Percentiles rank a stretch among this genome's conserved stretches.
These are phyloP conservation scores for Microtus montanus DNA, from an alignment of 2,113 vertebrate species.

Conservation along the genomic window DNA sequence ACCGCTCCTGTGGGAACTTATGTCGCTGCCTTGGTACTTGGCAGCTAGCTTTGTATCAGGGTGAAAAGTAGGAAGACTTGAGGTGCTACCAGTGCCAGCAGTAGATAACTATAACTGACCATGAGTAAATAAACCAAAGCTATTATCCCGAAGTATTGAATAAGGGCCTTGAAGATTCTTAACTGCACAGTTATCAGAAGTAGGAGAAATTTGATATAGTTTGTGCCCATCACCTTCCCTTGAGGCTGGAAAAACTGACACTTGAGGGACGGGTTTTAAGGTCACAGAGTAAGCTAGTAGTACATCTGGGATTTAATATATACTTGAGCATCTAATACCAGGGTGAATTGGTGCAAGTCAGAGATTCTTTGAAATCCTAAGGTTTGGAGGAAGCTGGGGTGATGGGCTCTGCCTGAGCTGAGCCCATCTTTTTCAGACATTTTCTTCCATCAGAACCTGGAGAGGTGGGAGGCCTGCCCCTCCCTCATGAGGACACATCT, in stretches of 20 bases:
- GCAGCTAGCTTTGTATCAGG: not conserved
- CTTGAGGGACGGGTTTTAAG: not conserved
- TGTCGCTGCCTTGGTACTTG: not conserved
- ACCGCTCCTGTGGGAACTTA: not conserved
- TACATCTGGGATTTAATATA: not conserved
- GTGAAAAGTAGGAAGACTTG: not conserved
- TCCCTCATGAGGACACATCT: constrained; percentile 52
- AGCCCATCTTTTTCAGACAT: not conserved
- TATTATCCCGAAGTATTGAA: not conserved
- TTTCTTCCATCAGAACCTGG: not conserved
- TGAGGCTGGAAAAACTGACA: not conserved
- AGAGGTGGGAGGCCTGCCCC: constrained; percentile 50
- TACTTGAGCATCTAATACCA: not conserved
- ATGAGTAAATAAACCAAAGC: not conserved
- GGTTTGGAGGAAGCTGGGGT: not conserved
- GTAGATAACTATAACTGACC: not conserved
- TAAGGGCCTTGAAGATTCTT: not conserved
- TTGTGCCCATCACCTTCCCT: not conserved
- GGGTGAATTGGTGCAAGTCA: not conserved
- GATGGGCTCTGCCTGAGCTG: not conserved
- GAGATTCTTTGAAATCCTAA: not conserved
- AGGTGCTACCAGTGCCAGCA: not conserved
- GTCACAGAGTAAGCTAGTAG: not conserved
- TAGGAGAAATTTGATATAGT: not conserved
- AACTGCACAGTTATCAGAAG: not conserved